phyloP scores from a whole-genome alignment of 2,888 invertebrate genomes.

The Rhogogaster chlorosoma region DNA sequence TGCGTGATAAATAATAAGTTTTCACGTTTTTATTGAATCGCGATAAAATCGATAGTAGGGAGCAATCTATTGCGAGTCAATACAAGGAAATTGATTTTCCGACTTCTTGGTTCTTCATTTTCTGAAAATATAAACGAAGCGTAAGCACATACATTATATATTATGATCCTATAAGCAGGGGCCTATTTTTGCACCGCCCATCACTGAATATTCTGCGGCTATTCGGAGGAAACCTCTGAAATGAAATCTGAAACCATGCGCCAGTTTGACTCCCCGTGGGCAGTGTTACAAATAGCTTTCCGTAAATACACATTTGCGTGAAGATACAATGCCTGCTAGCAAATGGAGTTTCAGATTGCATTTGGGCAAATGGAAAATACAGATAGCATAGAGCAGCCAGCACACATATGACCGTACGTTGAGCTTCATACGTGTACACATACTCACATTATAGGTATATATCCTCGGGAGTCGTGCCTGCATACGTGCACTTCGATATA shows the following conservation, averaged over 20 bases:
- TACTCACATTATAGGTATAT: constrained; percentile 25
- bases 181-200: constrained; percentile 28
- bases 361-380: constrained; percentile 49
- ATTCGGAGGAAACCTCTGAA: constrained; percentile 31
- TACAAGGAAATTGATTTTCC: neutral
- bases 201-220: constrained; percentile 31
- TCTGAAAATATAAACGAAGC: constrained; percentile 1
- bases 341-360: constrained; percentile 48
- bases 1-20: constrained; percentile 23
- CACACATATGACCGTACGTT: neutral
- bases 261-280: constrained; percentile 45
- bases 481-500: constrained; percentile 13
- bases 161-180: neutral
- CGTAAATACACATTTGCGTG: constrained; percentile 47
- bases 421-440: neutral
- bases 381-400: constrained; percentile 18
- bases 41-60: neutral
- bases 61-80: neutral
- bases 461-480: neutral
- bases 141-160: neutral
- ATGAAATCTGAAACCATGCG: constrained; percentile 44
- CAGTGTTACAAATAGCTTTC: constrained; percentile 50
- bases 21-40: constrained; percentile 17
- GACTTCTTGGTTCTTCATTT: neutral
- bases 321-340: constrained; percentile 49